A percentile compares a stretch with the other conserved stretches of the same genome.
These are phyloP conservation scores for Molorchus minor DNA, from an alignment of 2,888 invertebrate genomes.

Conservation along the genomic window DNA sequence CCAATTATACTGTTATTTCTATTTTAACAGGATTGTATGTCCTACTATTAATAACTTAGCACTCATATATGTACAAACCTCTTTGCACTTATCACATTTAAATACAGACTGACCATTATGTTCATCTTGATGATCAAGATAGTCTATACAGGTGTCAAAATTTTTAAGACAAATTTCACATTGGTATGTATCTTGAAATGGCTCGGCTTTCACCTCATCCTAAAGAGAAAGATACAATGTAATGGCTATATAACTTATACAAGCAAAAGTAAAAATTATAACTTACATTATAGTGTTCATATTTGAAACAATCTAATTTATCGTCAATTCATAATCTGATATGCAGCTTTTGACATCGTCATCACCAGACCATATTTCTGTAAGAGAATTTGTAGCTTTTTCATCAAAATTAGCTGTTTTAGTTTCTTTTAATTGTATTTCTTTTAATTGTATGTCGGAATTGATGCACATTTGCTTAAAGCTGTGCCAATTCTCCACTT, in stretches of 20 bases:
- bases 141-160: slow-evolving; percentile 46
- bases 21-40: no score
- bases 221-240: neutral
- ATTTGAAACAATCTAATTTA: no score
- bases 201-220: neutral
- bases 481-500: slow-evolving; percentile 48
- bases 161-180: slow-evolving; percentile 49
- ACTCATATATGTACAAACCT: no score
- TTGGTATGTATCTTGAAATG: slow-evolving; percentile 34
- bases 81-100: slow-evolving; percentile 49
- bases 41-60: no score
- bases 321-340: no score
- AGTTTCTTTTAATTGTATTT: slow-evolving; percentile 13
- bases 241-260: neutral
- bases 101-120: slow-evolving; percentile 52
- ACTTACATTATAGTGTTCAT: slow-evolving; percentile 7
- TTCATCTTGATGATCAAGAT: slow-evolving; percentile 50
- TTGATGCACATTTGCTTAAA: slow-evolving; percentile 50
- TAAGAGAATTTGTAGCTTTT: slow-evolving; percentile 1
- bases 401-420: neutral
- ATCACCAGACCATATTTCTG: neutral
- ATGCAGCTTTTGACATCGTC: neutral
- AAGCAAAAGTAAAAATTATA: neutral
- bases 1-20: no score
- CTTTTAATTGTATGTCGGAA: slow-evolving; percentile 44